These are phyloP conservation scores for Rhogogaster chlorosoma DNA, from an alignment of 2,888 invertebrate genomes.

Conservation along the genomic window DNA sequence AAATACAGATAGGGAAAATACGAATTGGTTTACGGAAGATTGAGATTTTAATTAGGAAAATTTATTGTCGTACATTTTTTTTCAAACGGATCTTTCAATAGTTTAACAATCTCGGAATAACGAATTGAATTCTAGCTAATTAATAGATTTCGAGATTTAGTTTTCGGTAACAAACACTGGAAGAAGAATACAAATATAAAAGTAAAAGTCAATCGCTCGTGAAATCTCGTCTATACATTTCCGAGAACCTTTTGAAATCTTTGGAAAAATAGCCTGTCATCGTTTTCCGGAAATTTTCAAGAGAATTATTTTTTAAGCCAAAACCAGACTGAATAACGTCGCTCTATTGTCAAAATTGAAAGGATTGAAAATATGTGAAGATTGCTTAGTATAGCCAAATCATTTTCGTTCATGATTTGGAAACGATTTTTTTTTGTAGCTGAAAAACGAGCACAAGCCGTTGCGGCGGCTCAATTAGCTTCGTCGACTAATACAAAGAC, in stretches of 20 bases:
- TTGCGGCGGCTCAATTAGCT: constrained; percentile 75
- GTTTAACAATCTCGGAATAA: background rate
- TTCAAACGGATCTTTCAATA: background rate
- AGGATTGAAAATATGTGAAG: constrained; percentile 39
- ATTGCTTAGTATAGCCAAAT: constrained; percentile 18
- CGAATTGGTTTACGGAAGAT: background rate
- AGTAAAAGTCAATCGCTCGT: no score
- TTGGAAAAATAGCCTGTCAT: no score
- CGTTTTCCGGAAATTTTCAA: no score
- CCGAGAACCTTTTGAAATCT: no score
- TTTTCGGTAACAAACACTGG: no score
- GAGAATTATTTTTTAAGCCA: background rate
- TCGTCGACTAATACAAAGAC: constrained; percentile 79
- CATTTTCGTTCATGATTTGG: constrained; percentile 34
- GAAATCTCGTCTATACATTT: no score
- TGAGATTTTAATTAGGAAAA: background rate
- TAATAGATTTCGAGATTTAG: background rate
- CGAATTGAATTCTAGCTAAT: background rate
- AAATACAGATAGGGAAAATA: background rate
- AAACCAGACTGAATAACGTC: constrained; percentile 31
- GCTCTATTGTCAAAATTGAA: constrained; percentile 51
- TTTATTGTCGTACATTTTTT: background rate
- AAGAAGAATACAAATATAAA: no score
- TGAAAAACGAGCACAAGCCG: constrained; percentile 78
- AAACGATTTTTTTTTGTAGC: constrained; percentile 68